Percentiles rank a stretch among this genome's conserved stretches.
phyloP scores from a whole-genome alignment of 2,113 vertebrate genomes.

The Myotis lucifugus region DNA sequence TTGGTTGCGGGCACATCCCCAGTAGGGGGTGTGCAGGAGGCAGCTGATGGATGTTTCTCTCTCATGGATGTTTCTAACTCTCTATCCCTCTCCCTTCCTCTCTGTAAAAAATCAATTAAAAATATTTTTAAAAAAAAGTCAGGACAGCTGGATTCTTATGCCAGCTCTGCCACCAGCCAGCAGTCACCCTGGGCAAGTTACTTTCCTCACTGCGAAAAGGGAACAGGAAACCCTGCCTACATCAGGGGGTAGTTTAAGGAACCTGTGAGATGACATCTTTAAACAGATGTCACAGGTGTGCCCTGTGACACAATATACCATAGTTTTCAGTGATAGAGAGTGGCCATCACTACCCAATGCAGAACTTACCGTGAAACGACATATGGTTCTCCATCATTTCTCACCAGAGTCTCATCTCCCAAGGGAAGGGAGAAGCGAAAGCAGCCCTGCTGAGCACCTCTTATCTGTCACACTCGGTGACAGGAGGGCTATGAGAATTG shows the following conservation, averaged over 20 bases:
- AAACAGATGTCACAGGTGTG: background rate
- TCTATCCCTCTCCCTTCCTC: too few species aligned
- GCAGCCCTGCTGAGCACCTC: background rate
- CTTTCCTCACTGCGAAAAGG: background rate
- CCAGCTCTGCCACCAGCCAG: background rate
- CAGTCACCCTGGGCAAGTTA: background rate
- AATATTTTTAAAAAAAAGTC: background rate
- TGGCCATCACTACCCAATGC: background rate
- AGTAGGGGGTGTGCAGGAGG: too few species aligned
- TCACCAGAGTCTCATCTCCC: background rate
- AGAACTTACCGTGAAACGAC: background rate
- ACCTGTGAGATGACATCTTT: background rate
- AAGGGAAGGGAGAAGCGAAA: background rate
- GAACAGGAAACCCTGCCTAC: background rate
- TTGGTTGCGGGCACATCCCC: too few species aligned
- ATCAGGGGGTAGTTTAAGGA: background rate
- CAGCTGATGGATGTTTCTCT: too few species aligned
- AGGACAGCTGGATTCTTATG: background rate
- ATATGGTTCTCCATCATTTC: background rate
- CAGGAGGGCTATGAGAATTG: background rate
- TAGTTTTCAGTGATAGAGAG: background rate
- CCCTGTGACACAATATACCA: fast-evolving
- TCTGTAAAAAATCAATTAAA: too few species aligned
- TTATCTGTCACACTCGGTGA: background rate
- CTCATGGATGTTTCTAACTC: too few species aligned